Conservation (phyloP, 2,797 vertebrate genomes). For the Kryptolebias ocellatus region DNA sequence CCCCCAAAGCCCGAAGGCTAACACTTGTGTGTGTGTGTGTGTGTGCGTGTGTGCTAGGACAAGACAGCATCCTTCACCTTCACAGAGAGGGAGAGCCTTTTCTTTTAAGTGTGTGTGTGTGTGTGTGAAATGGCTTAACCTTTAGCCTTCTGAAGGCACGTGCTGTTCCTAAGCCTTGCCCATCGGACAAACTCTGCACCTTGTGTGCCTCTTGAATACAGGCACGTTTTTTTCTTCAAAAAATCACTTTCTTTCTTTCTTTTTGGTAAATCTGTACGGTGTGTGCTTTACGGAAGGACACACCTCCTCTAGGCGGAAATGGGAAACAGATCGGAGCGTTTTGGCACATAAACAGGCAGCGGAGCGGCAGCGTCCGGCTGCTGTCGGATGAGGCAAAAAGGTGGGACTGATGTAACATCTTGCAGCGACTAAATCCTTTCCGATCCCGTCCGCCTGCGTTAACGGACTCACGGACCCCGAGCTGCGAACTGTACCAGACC, state of each 20-base stretch:
- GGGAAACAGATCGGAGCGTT: neutral
- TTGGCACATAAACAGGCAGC: constrained; percentile 5
- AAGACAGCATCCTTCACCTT: constrained; percentile 34
- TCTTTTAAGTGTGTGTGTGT: constrained; percentile 20
- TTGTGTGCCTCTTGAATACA: neutral
- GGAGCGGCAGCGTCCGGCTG: constrained; percentile 1
- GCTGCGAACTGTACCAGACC: constrained; percentile 7
- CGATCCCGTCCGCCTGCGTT: neutral
- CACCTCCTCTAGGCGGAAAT: constrained; percentile 6
- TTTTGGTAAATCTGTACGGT: neutral
- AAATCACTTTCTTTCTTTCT: neutral
- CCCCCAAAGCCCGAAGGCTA: constrained; percentile 41
- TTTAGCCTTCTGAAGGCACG: constrained; percentile 60
- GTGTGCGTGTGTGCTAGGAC: constrained; percentile 21
- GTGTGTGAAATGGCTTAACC: constrained; percentile 57
- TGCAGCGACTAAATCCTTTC: neutral
- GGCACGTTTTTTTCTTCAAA: constrained; percentile 1
- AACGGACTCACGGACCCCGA: constrained; percentile 2
- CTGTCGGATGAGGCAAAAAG: neutral
- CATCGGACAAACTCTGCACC: constrained; percentile 36
- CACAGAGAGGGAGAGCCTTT: constrained; percentile 39
- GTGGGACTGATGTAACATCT: neutral
- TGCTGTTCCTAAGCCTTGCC: constrained; percentile 52
- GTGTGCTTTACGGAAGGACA: constrained; percentile 1
- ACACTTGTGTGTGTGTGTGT: constrained; percentile 4